Percentiles rank a stretch among this genome's conserved stretches.
These are phyloP conservation scores for Eulemur rufifrons DNA, from an alignment of 2,113 vertebrate species.

Conservation along the genomic window DNA sequence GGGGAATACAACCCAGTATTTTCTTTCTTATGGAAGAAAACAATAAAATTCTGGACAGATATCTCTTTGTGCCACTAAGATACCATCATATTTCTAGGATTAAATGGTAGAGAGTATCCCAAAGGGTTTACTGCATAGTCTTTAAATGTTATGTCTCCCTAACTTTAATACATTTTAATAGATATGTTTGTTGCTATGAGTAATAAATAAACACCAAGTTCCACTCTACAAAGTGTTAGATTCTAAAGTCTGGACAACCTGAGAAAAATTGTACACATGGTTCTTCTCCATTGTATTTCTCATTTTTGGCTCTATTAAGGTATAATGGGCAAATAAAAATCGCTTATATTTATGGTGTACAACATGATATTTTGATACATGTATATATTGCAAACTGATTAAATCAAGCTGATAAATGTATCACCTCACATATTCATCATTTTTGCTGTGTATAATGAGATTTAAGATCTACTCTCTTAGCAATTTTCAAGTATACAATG, in stretches of 20 bases:
- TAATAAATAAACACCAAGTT: conserved; percentile 26
- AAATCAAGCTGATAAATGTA: neutral
- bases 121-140: neutral
- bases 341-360: neutral
- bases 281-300: neutral
- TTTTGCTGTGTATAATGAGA: neutral
- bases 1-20: neutral
- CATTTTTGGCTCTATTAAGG: neutral
- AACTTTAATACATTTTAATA: neutral
- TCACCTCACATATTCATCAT: neutral
- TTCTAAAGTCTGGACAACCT: neutral
- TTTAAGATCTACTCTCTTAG: neutral
- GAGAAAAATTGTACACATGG: neutral
- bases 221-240: neutral
- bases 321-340: neutral
- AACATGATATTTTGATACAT: neutral
- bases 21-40: neutral
- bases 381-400: neutral
- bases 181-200: neutral
- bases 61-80: neutral
- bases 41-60: neutral
- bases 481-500: neutral
- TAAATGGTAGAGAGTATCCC: neutral
- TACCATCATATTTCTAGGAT: neutral
- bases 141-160: neutral